These are phyloP conservation scores for Trematocara stigmaticum DNA, from an alignment of 2,113 vertebrate species.

Conservation along the genomic window DNA sequence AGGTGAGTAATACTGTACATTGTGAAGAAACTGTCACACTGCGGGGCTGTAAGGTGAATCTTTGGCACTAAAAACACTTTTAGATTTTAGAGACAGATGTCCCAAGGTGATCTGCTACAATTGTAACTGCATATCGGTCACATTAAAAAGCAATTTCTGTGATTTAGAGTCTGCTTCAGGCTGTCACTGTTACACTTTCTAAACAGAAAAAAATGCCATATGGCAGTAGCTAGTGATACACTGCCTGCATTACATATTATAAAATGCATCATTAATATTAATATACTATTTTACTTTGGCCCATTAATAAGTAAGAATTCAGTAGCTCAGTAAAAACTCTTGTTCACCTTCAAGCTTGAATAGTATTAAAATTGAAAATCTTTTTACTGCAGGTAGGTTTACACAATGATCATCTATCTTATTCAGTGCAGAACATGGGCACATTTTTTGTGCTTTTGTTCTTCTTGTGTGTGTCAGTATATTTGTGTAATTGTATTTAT, in stretches of 20 bases:
- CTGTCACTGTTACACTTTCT: background rate
- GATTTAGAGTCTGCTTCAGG: background rate
- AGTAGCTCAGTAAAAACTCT: background rate
- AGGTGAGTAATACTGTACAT: conserved; percentile 70
- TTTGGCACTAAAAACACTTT: background rate
- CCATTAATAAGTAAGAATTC: background rate
- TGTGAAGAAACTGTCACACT: background rate
- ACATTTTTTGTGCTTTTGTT: background rate
- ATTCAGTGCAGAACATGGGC: background rate
- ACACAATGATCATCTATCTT: background rate
- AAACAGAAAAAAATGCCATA: background rate
- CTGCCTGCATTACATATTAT: background rate
- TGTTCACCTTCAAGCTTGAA: background rate
- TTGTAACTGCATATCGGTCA: background rate
- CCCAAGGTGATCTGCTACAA: background rate
- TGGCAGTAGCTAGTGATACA: background rate
- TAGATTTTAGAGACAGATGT: background rate
- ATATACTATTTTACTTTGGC: background rate
- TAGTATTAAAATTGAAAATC: background rate
- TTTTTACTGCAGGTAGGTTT: background rate
- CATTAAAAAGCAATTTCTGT: background rate
- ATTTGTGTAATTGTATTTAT: conserved; percentile 14
- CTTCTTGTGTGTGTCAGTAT: background rate
- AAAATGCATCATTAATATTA: background rate
- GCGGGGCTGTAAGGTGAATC: background rate